A percentile compares a stretch with the other conserved stretches of the same genome.
Conservation (phyloP, 2,797 vertebrate genomes). For the Eulemur rubriventer region DNA sequence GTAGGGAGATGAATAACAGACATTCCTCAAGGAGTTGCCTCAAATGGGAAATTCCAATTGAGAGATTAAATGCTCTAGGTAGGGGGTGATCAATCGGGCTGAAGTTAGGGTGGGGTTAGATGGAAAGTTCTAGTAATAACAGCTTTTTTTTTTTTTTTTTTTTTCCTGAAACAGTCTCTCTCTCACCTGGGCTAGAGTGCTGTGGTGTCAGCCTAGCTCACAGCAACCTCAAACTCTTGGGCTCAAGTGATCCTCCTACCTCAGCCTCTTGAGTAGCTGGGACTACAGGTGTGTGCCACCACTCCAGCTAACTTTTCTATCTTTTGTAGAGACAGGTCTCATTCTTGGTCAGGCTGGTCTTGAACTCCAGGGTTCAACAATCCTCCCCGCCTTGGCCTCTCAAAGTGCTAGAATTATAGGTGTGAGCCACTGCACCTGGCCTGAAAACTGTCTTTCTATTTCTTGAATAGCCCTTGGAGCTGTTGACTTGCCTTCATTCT, state of each 20-base stretch:
- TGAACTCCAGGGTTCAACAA: not conserved
- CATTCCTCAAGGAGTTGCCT: not conserved
- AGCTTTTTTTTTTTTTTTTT: not conserved
- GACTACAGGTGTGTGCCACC: no score
- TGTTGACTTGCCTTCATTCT: not conserved
- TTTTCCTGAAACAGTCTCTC: not conserved
- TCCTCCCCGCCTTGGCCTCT: not conserved
- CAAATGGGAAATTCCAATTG: not conserved
- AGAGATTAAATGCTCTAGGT: constrained; percentile 33
- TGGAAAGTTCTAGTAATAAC: constrained; percentile 27
- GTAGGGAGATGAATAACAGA: not conserved
- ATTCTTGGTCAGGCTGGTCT: not conserved
- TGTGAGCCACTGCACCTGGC: not conserved
- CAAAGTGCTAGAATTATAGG: not conserved
- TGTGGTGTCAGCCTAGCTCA: not conserved
- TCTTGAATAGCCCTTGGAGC: not conserved
- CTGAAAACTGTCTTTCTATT: not conserved
- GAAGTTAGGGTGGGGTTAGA: not conserved
- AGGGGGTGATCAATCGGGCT: not conserved
- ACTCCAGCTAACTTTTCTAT: not conserved
- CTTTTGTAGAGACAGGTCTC: not conserved
- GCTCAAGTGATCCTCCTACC: not conserved
- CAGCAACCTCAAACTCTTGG: not conserved
- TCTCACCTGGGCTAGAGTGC: not conserved
- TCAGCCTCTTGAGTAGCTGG: not conserved